These are phyloP conservation scores for Pachypanchax playfairii DNA, from an alignment of 2,113 vertebrate species.

Conservation along the genomic window DNA sequence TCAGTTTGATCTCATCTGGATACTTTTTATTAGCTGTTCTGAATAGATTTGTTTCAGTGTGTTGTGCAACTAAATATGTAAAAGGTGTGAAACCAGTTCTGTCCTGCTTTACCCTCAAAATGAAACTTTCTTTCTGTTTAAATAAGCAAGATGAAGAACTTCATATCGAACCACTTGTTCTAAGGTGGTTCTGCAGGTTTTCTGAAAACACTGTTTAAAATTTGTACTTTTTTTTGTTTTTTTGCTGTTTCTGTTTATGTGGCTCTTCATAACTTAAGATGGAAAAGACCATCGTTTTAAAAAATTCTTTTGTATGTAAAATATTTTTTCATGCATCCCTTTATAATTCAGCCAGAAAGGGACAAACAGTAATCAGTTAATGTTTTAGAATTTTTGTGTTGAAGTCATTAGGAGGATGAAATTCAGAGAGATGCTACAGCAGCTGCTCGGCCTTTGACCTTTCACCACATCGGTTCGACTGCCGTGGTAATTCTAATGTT, in stretches of 20 bases:
- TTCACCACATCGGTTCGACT: slow-evolving; percentile 68
- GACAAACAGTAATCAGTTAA: slow-evolving; percentile 28
- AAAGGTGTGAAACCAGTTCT: slow-evolving; percentile 30
- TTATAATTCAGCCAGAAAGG: slow-evolving; percentile 35
- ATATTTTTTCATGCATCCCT: slow-evolving; percentile 49
- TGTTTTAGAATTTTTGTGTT: slow-evolving; percentile 30
- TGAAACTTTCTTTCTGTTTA: too few relatives aligned
- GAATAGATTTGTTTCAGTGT: slow-evolving; percentile 50
- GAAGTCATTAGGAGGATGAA: not conserved
- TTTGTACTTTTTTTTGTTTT: slow-evolving; percentile 15
- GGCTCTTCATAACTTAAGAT: slow-evolving; percentile 38
- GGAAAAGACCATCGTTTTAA: slow-evolving; percentile 28
- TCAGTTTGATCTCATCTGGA: too few relatives aligned
- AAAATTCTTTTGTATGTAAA: slow-evolving; percentile 18
- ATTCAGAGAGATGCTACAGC: slow-evolving; percentile 4
- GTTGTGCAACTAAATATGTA: slow-evolving; percentile 58
- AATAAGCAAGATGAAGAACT: too few relatives aligned
- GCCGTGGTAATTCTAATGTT: too few relatives aligned
- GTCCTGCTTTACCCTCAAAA: slow-evolving; percentile 13
- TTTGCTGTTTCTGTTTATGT: slow-evolving; percentile 30
- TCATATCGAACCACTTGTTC: slow-evolving; percentile 19
- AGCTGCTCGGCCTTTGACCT: too few relatives aligned
- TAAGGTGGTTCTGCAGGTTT: slow-evolving; percentile 17
- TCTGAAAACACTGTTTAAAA: slow-evolving; percentile 17
- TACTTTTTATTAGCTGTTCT: slow-evolving; percentile 58